Evolutionary conservation across 2,888 invertebrate species (phyloP), one percentile per base, ranked within the genome.

Genomic region (Isotomurus palustris): DNA sequence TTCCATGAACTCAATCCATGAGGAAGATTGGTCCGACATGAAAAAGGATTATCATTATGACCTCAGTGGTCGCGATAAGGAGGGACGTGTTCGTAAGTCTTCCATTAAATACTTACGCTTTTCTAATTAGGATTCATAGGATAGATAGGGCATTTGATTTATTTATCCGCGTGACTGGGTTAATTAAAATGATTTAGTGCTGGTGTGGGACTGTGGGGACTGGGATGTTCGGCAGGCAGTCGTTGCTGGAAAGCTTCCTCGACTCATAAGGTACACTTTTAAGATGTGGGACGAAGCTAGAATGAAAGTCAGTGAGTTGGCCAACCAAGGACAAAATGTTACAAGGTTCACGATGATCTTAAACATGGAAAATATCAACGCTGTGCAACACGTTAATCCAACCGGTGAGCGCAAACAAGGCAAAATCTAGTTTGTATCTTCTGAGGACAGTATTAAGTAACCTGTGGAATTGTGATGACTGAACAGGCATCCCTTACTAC

Each of bases 341-440:
- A 47, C 47, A 17, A 8, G 29, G 17, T 47, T 10, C 10, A 47
- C 47, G 47, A 28, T 47, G 28, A 17, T 47, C 19, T 17, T 29
- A 17, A 24, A 47, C 19, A 14, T 47, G 24, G 28, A 47, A 29
- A 29, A 47, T 29, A 29, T 47, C 28, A 47, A 47, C 28, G 29
- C 47, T 12, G 28, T 28, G 6, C 17, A 19, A 14, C 17, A 47
- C 19, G 47, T 47, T 4, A 47, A 47, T 47, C 19, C 29, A 5
- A 24, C 27, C 6, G 28, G 47, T 47, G 6, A 47, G 47, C 25
- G n/a, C n/a, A n/a, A n/a, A n/a, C n/a, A n/a, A n/a, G n/a, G n/a
- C n/a, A n/a, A 32, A 32, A 32, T 8, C 14, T 32, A 32, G 8
- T 32, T 32, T 32, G 14, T 32, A 32, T 32, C 32, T 12, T 10